phyloP scores from a whole-genome alignment of 1,140 invertebrate genomes.

The Drosophila asahinai region DNA sequence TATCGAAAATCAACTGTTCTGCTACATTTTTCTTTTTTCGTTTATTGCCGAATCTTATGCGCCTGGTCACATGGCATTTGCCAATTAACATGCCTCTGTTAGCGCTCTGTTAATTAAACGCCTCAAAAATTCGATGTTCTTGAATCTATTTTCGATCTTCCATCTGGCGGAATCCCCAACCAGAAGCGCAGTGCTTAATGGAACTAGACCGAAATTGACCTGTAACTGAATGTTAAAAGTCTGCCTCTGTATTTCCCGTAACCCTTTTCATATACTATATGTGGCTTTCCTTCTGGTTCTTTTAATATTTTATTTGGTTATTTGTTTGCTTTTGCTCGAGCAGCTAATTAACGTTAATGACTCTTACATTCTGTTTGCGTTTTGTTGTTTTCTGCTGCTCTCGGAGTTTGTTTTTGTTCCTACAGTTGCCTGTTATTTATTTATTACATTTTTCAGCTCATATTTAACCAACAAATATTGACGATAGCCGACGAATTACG shows the following conservation, averaged over 20 bases:
- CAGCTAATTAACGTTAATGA: conserved; percentile 63
- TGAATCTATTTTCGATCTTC: conserved; percentile 1
- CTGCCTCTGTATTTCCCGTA: background rate
- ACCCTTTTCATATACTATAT: background rate
- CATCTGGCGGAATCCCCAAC: conserved; percentile 21
- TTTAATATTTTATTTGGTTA: background rate
- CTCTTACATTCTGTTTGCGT: conserved; percentile 44
- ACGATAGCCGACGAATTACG: conserved; percentile 7
- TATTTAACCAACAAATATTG: conserved; percentile 56
- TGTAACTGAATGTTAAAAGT: conserved; percentile 2
- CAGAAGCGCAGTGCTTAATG: conserved; percentile 3
- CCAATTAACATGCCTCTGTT: conserved; percentile 41
- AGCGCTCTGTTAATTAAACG: conserved; percentile 29
- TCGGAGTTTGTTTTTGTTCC: conserved; percentile 25
- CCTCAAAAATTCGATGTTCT: conserved; percentile 1
- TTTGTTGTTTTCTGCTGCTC: conserved; percentile 17
- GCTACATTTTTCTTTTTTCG: background rate
- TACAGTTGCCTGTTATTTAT: conserved; percentile 19
- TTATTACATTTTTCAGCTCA: conserved; percentile 33
- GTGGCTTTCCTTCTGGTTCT: background rate
- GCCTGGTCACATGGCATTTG: conserved; percentile 32
- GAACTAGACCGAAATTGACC: conserved; percentile 3
- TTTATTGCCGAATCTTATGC: conserved; percentile 27
- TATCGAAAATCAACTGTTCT: too few relatives aligned
- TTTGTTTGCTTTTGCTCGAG: conserved; percentile 37